Evolutionary conservation across 2,888 invertebrate genomes (phyloP).

Genomic region (Napeogenes sylphis): DNA sequence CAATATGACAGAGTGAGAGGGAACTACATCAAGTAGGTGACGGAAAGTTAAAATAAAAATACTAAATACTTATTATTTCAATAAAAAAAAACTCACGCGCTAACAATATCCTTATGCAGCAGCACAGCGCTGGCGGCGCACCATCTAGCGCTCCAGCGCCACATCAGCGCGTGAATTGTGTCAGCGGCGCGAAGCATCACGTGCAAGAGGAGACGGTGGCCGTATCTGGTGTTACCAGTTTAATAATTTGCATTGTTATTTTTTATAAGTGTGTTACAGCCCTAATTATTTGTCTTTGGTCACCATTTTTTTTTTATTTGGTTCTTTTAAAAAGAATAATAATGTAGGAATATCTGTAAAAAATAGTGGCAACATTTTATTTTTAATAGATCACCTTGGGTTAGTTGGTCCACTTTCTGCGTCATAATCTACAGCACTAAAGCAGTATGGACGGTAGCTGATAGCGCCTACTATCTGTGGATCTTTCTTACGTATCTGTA

Average conservation of each 20-base stretch:
- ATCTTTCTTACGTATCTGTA: slow-evolving; percentile 80
- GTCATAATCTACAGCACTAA: slow-evolving; percentile 78
- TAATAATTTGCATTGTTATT: too few species aligned
- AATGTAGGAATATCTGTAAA: too few species aligned
- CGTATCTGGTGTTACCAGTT: slow-evolving; percentile 44
- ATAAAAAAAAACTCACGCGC: slow-evolving; percentile 72
- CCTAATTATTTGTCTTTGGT: too few species aligned
- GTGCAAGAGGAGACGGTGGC: slow-evolving; percentile 68
- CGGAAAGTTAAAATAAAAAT: too few species aligned
- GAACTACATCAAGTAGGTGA: background rate
- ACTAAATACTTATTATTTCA: too few species aligned
- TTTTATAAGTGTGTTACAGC: too few species aligned
- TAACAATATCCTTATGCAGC: slow-evolving; percentile 84
- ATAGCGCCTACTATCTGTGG: slow-evolving; percentile 85
- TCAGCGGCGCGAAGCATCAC: slow-evolving; percentile 70
- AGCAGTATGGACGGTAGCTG: slow-evolving; percentile 84
- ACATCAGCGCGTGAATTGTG: slow-evolving; percentile 73
- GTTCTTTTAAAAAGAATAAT: too few species aligned
- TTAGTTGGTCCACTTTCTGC: slow-evolving; percentile 72
- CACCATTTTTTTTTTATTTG: too few species aligned
- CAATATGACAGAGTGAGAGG: background rate
- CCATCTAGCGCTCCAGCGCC: slow-evolving; percentile 74
- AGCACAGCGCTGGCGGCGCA: slow-evolving; percentile 82
- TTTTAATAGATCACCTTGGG: slow-evolving; percentile 45
- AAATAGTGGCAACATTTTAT: background rate